phyloP scores from a whole-genome alignment of 2,888 invertebrate species.

The Beris morrisii region DNA sequence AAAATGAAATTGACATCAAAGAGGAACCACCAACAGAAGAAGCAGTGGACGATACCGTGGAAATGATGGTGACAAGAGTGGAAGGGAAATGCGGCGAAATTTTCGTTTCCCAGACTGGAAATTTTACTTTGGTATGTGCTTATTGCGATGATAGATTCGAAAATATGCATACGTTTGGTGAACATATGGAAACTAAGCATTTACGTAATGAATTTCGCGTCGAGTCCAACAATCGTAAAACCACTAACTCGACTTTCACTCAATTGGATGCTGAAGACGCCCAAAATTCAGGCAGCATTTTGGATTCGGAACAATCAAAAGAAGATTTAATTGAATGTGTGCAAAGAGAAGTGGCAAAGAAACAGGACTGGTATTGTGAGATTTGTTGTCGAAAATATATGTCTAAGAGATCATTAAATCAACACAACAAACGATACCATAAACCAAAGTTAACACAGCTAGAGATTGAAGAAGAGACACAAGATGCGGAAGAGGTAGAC shows the following conservation, averaged over 20 bases:
- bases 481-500: too few relatives aligned
- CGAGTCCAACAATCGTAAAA: background rate
- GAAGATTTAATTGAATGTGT: too few relatives aligned
- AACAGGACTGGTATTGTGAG: background rate
- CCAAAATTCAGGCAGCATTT: background rate
- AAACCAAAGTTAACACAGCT: too few relatives aligned
- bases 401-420: too few relatives aligned
- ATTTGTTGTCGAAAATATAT: background rate
- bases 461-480: too few relatives aligned
- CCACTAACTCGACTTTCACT: background rate
- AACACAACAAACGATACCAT: too few relatives aligned
- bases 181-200: slow-evolving; percentile 28
- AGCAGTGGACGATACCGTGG: too few relatives aligned
- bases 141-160: slow-evolving; percentile 23
- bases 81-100: slow-evolving; percentile 37
- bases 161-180: slow-evolving; percentile 19
- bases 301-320: too few relatives aligned
- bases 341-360: too few relatives aligned
- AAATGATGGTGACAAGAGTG: slow-evolving; percentile 27
- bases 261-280: background rate
- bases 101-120: slow-evolving; percentile 20
- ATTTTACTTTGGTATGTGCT: slow-evolving; percentile 29
- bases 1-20: too few relatives aligned
- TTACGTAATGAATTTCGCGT: background rate
- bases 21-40: too few relatives aligned